Conservation (phyloP, 2,113 vertebrate genomes). For the Balaenoptera acutorostrata region DNA sequence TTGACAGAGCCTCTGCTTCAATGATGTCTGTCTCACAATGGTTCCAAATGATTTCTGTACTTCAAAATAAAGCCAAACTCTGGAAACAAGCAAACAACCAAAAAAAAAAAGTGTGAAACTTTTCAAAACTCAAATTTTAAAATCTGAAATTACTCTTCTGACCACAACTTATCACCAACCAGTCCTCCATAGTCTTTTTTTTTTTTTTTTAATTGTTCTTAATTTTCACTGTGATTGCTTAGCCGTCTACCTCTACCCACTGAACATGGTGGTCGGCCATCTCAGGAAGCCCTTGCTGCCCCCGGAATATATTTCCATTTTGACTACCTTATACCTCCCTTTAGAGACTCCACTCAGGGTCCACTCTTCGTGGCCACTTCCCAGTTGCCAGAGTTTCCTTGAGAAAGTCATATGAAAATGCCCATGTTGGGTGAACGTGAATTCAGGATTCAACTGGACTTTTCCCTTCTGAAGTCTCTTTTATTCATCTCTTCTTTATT, state of each 20-base stretch:
- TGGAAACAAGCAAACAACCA: constrained; percentile 70
- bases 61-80: constrained; percentile 91
- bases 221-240: not conserved
- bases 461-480: not conserved
- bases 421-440: not conserved
- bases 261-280: not conserved
- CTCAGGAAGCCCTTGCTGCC: not conserved
- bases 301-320: not conserved
- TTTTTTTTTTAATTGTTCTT: not conserved
- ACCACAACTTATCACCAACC: not conserved
- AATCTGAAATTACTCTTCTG: not conserved
- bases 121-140: not conserved
- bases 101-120: not conserved
- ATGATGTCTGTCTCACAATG: constrained; percentile 74
- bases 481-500: not conserved
- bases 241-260: not conserved
- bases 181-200: not conserved
- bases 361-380: not conserved
- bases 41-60: constrained; percentile 94
- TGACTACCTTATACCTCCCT: not conserved
- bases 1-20: constrained; percentile 83
- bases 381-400: not conserved
- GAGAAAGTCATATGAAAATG: not conserved
- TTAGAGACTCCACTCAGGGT: not conserved
- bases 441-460: not conserved